phyloP scores from a whole-genome alignment of 92 coral and sea anemone species.

The Diadumene lineata region DNA sequence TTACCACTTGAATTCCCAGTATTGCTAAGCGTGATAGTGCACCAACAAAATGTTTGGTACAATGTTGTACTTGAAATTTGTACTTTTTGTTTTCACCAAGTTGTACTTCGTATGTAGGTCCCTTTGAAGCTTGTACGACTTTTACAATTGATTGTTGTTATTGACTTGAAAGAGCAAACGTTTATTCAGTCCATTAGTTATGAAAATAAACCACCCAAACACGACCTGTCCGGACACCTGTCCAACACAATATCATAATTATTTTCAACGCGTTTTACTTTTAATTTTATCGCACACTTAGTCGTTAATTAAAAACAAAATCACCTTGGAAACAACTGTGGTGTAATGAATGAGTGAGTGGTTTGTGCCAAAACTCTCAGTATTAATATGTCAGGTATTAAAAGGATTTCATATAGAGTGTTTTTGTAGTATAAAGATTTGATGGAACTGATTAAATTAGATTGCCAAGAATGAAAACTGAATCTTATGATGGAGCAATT shows the following conservation, averaged over 20 bases:
- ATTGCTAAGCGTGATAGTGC: too few species aligned
- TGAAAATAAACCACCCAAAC: neutral
- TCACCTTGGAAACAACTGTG: neutral
- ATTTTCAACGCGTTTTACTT: neutral
- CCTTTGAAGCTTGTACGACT: too few species aligned
- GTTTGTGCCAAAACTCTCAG: neutral
- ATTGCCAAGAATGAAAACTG: neutral
- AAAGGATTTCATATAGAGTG: neutral
- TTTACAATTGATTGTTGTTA: too few species aligned
- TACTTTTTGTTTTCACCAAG: neutral
- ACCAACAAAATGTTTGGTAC: too few species aligned
- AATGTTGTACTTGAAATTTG: neutral
- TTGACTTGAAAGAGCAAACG: neutral
- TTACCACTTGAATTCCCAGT: too few species aligned
- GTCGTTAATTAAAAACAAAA: neutral
- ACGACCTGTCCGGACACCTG: neutral
- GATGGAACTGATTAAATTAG: neutral
- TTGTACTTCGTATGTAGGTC: too few species aligned
- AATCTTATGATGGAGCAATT: neutral
- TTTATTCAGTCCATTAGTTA: neutral
- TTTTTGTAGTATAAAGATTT: neutral
- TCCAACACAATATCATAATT: neutral
- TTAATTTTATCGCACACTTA: neutral
- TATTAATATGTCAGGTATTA: neutral
- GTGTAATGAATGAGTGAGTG: neutral